Percentiles rank a stretch among this genome's conserved stretches.
These are phyloP conservation scores for Tricholaema leucomelas DNA, from an alignment of 2,113 vertebrate species.

Conservation along the genomic window DNA sequence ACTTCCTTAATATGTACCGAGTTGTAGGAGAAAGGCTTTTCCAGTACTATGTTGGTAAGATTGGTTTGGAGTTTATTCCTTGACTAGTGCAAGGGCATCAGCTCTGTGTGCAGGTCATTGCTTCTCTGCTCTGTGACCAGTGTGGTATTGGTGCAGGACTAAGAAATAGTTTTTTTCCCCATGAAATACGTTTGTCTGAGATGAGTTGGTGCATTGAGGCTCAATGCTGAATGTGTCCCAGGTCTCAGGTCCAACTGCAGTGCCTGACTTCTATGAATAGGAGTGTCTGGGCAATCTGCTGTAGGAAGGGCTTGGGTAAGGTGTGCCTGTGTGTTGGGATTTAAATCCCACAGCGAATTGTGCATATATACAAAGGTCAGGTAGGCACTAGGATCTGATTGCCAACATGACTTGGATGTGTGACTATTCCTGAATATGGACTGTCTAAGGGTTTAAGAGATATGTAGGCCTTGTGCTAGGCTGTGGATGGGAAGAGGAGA, in stretches of 20 bases:
- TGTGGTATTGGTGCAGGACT: not conserved
- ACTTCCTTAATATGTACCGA: conserved; percentile 86
- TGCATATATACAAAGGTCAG: not conserved
- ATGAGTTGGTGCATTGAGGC: not conserved
- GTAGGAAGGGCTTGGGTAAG: not conserved
- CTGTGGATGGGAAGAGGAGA: not conserved
- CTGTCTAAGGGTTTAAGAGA: not conserved
- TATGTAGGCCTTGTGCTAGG: not conserved
- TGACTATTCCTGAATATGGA: not conserved
- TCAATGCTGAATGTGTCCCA: not conserved
- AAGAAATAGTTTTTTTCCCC: not conserved
- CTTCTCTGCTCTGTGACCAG: accelerated
- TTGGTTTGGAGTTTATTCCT: not conserved
- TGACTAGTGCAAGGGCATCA: not conserved
- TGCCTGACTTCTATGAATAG: not conserved
- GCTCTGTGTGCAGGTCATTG: not conserved
- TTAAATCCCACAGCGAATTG: not conserved
- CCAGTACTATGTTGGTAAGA: conserved; percentile 87
- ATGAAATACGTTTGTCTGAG: not conserved
- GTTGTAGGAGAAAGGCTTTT: conserved; percentile 78
- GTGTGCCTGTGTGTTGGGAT: accelerated
- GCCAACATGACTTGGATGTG: not conserved
- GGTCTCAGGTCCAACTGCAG: not conserved
- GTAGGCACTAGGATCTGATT: not conserved
- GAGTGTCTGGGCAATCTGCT: not conserved